Evolutionary conservation across 30 jellyfish, hydroid and myxozoan species (phyloP).

Genomic region (Aurelia aurita complex sp. Pacific): DNA sequence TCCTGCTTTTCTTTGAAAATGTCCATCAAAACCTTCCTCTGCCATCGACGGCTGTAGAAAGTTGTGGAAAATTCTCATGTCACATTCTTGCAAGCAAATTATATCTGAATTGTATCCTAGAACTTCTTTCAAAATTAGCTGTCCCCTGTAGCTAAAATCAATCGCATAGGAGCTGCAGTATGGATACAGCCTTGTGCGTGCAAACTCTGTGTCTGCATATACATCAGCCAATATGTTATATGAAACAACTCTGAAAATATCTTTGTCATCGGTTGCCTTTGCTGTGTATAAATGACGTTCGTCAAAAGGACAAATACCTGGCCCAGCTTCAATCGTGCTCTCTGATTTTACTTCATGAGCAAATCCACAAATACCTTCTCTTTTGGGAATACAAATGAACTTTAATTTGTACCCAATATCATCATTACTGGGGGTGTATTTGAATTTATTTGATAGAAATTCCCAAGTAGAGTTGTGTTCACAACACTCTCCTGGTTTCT

Average conservation of each 20-base stretch:
- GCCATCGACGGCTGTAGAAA: constrained; percentile 77
- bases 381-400: constrained; percentile 69
- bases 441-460: constrained; percentile 57
- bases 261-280: constrained; percentile 18
- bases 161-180: constrained; percentile 93
- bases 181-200: constrained; percentile 69
- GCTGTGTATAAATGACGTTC: constrained; percentile 82
- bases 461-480: constrained; percentile 66
- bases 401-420: constrained; percentile 69
- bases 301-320: constrained; percentile 93
- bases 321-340: constrained; percentile 75
- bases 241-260: constrained; percentile 66
- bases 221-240: constrained; percentile 92
- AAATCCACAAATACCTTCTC: constrained; percentile 48
- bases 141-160: constrained; percentile 74
- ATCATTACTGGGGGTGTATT: constrained; percentile 59
- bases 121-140: constrained; percentile 81
- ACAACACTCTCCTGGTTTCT: constrained; percentile 17
- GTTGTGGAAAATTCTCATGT: constrained; percentile 55
- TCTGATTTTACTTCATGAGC: constrained; percentile 54
- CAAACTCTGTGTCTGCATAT: constrained; percentile 81
- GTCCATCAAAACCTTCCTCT: constrained; percentile 71
- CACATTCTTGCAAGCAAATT: constrained; percentile 94
- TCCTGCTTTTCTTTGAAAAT: constrained; percentile 70
- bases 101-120: constrained; percentile 90